Percentiles rank a stretch among this genome's conserved stretches.
phyloP scores from a whole-genome alignment of 2,888 invertebrate genomes.

The Ligdia adustata region DNA sequence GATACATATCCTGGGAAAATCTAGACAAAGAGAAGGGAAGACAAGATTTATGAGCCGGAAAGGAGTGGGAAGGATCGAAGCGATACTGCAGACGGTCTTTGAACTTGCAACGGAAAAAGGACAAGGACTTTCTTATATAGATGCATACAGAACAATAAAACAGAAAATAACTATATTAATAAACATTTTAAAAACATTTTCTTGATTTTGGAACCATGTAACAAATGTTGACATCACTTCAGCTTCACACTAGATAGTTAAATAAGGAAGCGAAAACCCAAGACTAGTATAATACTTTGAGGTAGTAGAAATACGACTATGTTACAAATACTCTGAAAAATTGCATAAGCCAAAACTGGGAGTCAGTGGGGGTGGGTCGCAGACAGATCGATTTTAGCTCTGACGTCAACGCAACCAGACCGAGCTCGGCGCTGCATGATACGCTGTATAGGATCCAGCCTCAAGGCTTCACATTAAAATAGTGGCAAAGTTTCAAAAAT shows the following conservation, averaged over 20 bases:
- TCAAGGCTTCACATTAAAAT: no score
- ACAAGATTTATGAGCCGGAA: conserved; percentile 1
- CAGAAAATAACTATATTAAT: no score
- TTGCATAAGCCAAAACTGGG: conserved; percentile 69
- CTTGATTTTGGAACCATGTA: no score
- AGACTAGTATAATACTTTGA: no score
- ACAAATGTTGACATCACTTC: no score
- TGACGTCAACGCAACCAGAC: conserved; percentile 67
- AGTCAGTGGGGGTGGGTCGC: conserved; percentile 46
- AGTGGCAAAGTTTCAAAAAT: no score
- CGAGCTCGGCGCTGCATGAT: conserved; percentile 25
- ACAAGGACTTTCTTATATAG: neutral
- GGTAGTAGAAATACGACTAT: no score
- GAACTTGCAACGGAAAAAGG: conserved; percentile 2
- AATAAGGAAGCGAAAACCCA: no score
- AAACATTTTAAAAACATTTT: no score
- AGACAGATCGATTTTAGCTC: conserved; percentile 72
- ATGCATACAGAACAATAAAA: no score
- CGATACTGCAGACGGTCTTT: conserved; percentile 16
- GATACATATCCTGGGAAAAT: conserved; percentile 3
- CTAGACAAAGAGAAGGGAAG: conserved; percentile 20
- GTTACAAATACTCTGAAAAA: conserved; percentile 38
- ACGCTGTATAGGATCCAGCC: no score
- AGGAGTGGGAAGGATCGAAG: conserved; percentile 15
- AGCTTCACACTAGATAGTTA: no score